These are phyloP conservation scores for Betta splendens DNA, from an alignment of 2,797 vertebrate genomes.

Conservation along the genomic window DNA sequence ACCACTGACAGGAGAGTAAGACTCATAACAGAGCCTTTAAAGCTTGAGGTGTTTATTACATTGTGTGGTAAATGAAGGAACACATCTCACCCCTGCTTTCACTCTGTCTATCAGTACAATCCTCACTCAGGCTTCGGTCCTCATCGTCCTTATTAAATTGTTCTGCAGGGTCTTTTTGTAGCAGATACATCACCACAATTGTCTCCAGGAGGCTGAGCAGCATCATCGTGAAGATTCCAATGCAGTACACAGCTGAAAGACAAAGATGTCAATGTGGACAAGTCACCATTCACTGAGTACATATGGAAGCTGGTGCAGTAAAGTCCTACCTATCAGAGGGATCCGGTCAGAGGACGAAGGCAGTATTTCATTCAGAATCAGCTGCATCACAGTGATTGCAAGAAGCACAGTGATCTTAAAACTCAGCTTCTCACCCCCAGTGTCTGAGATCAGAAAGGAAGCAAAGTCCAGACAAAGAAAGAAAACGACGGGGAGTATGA, in stretches of 20 bases:
- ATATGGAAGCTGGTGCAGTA: background rate
- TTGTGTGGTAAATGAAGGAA: too few species aligned
- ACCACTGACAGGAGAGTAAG: too few species aligned
- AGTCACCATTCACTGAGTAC: too few species aligned
- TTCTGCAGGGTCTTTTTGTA: constrained; percentile 55
- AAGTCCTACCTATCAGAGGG: constrained; percentile 80
- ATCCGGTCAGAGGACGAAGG: constrained; percentile 78
- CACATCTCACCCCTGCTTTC: constrained; percentile 17
- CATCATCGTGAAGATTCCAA: constrained; percentile 81
- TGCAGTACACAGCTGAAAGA: constrained; percentile 78
- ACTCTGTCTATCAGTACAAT: background rate
- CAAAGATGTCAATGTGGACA: background rate
- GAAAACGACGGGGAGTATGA: constrained; percentile 60
- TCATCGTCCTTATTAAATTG: background rate
- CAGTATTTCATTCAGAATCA: constrained; percentile 84
- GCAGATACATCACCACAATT: constrained; percentile 76
- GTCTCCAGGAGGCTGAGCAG: constrained; percentile 80
- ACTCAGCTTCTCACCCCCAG: constrained; percentile 76
- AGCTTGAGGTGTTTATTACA: too few species aligned
- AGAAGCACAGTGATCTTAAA: constrained; percentile 85
- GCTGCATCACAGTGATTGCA: constrained; percentile 81
- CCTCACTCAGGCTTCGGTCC: background rate
- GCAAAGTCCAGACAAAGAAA: constrained; percentile 83
- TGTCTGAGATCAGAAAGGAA: constrained; percentile 75
- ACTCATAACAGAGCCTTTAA: too few species aligned